Evolutionary conservation across 2,113 vertebrate genomes (phyloP).

Genomic region (Rhynchomys soricoides): DNA sequence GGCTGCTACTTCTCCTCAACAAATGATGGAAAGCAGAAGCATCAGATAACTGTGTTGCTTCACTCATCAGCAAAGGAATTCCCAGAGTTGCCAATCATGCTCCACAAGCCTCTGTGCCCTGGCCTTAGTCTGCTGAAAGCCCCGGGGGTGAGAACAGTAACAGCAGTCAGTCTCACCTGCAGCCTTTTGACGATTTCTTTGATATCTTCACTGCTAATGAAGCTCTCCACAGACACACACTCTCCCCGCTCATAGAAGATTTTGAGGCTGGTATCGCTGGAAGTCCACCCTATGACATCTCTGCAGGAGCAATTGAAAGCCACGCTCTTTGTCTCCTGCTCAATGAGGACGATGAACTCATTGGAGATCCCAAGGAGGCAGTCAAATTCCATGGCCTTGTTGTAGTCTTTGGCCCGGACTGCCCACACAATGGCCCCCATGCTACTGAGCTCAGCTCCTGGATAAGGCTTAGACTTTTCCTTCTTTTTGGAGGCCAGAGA

Average conservation of each 20-base stretch:
- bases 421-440: conserved; percentile 94
- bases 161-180: conserved; percentile 89
- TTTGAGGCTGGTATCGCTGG: conserved; percentile 93
- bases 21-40: background rate
- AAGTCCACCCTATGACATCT: conserved; percentile 97
- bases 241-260: conserved; percentile 97
- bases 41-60: background rate
- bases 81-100: background rate
- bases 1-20: background rate
- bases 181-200: conserved; percentile 96
- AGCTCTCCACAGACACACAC: conserved; percentile 94
- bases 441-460: conserved; percentile 94
- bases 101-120: background rate
- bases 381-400: conserved; percentile 93
- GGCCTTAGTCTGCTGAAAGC: background rate
- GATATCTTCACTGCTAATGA: conserved; percentile 94
- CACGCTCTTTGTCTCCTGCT: conserved; percentile 93
- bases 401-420: conserved; percentile 94
- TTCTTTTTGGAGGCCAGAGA: conserved; percentile 96
- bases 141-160: background rate
- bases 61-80: background rate
- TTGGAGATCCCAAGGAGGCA: conserved; percentile 94
- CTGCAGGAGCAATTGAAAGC: conserved; percentile 97
- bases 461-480: conserved; percentile 94
- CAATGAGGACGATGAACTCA: conserved; percentile 94